These are phyloP conservation scores for Caenorhabditis sp. DNA, from an alignment of 2,888 invertebrate genomes.

Conservation along the genomic window DNA sequence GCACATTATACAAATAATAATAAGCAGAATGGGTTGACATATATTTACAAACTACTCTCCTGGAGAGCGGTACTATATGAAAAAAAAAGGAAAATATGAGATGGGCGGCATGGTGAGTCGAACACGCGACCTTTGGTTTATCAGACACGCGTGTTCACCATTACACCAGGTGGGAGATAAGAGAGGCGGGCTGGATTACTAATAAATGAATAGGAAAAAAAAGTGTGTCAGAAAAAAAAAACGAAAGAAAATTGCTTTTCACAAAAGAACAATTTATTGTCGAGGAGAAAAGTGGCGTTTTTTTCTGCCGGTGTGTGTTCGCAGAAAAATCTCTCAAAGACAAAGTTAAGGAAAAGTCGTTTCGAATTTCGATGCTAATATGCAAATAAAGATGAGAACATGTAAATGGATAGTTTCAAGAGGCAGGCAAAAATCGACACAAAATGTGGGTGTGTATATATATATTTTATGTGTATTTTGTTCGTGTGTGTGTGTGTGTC, in stretches of 20 bases:
- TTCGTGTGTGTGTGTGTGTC: not conserved
- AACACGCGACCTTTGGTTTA: not conserved
- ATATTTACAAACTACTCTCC: not conserved
- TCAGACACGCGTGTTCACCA: not conserved
- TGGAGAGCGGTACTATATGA: too few species aligned
- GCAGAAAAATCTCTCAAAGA: too few species aligned
- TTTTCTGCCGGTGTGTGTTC: too few species aligned
- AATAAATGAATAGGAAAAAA: too few species aligned
- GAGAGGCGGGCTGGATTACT: too few species aligned
- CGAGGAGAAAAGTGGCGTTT: too few species aligned
- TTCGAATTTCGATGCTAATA: not conserved
- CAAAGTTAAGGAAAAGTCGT: not conserved
- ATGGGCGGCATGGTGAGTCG: not conserved
- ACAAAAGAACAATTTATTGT: too few species aligned
- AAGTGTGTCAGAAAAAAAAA: too few species aligned
- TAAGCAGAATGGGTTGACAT: not conserved
- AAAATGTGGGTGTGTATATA: not conserved
- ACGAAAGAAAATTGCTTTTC: too few species aligned
- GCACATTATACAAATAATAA: not conserved
- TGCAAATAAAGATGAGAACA: slow-evolving; percentile 1
- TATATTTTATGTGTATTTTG: slow-evolving; percentile 6
- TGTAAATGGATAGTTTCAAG: slow-evolving; percentile 2
- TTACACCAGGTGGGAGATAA: too few species aligned
- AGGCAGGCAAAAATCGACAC: not conserved
- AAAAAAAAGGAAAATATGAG: not conserved